A percentile compares a stretch with the other conserved stretches of the same genome.
phyloP scores from a whole-genome alignment of 1,140 invertebrate species.

The Gonatopus flavifemur region DNA sequence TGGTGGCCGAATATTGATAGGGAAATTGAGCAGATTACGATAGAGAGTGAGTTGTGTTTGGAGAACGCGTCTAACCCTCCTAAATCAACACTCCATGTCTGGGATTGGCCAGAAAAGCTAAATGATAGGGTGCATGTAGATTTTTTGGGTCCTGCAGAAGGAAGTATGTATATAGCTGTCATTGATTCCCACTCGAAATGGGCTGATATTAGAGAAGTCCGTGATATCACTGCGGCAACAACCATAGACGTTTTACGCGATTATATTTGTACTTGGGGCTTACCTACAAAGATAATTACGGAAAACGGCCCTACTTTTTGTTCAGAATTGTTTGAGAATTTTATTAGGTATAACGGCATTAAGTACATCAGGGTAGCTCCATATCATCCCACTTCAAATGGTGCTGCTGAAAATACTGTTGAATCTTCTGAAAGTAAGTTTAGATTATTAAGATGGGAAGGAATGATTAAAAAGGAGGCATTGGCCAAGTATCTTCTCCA shows the following conservation, averaged over 20 bases:
- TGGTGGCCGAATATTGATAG: constrained; percentile 14
- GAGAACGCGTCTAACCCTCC: constrained; percentile 17
- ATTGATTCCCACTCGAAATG: constrained; percentile 23
- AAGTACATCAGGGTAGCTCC: constrained; percentile 13
- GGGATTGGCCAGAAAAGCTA: constrained; percentile 32
- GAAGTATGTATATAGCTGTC: constrained; percentile 14
- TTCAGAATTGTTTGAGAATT: constrained; percentile 17
- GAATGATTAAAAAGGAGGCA: background rate
- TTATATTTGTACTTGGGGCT: constrained; percentile 20
- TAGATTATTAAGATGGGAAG: background rate
- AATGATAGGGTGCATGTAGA: constrained; percentile 36
- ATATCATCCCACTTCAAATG: constrained; percentile 21
- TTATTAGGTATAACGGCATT: constrained; percentile 3
- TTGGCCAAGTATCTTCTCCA: constrained; percentile 5
- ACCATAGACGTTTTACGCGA: constrained; percentile 22
- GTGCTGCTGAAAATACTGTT: constrained; percentile 20
- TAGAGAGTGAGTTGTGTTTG: constrained; percentile 8
- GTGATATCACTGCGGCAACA: background rate
- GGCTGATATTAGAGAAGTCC: constrained; percentile 9
- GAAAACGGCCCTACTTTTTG: constrained; percentile 22
- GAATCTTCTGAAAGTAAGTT: constrained; percentile 10
- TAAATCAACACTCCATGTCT: constrained; percentile 26
- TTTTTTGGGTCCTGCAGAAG: constrained; percentile 20
- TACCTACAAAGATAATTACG: constrained; percentile 13
- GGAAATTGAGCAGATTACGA: constrained; percentile 11